Conservation (phyloP, 92 coral and sea anemone genomes). For the Siderastrea radians region DNA sequence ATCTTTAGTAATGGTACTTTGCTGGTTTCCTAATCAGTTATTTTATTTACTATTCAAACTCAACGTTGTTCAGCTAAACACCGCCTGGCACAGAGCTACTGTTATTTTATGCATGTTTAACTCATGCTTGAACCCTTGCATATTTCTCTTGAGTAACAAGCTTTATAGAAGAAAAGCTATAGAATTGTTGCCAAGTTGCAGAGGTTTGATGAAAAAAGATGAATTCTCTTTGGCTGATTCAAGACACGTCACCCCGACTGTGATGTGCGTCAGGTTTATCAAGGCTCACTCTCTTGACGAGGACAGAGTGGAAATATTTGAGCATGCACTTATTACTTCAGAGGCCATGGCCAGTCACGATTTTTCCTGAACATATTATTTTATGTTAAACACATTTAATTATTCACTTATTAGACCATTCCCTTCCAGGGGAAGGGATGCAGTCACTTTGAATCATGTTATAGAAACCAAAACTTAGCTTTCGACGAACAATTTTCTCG, state of each 20-base stretch:
- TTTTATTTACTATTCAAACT: conserved; percentile 80
- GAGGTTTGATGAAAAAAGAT: neutral
- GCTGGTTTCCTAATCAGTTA: conserved; percentile 87
- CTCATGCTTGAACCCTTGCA: conserved; percentile 77
- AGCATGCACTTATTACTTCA: neutral
- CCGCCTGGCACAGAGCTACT: conserved; percentile 68
- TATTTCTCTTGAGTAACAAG: conserved; percentile 71
- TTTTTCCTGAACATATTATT: neutral
- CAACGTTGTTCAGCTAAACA: conserved; percentile 62
- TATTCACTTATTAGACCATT: too few species aligned
- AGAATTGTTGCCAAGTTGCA: conserved; percentile 31
- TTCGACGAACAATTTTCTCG: too few species aligned
- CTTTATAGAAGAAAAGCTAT: conserved; percentile 54
- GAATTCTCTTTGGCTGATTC: neutral
- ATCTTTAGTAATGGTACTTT: conserved; percentile 66
- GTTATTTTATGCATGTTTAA: conserved; percentile 67
- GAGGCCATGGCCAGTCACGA: neutral
- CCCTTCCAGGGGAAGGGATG: too few species aligned
- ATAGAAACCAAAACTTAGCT: too few species aligned
- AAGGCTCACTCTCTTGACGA: neutral
- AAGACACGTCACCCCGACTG: neutral
- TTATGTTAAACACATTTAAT: too few species aligned
- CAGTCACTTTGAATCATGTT: too few species aligned
- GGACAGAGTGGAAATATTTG: conserved; percentile 4
- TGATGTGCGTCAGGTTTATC: neutral